Conservation (phyloP, 2,797 vertebrate species). For the Lepilemur ruficaudatus region DNA sequence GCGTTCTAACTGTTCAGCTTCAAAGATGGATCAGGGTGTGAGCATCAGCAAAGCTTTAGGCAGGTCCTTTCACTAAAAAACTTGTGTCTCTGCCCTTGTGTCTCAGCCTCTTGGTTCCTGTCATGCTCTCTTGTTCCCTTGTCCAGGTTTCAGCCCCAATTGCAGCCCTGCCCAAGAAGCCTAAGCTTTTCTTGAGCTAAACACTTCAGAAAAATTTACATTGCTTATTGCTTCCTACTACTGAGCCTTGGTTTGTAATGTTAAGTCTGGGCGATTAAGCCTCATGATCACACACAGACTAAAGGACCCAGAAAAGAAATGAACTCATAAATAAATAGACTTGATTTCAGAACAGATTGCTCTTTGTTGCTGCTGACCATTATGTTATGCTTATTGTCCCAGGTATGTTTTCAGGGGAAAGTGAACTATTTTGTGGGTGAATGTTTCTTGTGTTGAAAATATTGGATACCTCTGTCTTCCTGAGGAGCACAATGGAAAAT, state of each 20-base stretch:
- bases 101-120: background rate
- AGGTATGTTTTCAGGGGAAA: background rate
- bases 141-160: background rate
- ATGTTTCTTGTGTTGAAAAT: background rate
- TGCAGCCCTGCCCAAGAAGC: background rate
- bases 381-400: background rate
- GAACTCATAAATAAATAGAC: background rate
- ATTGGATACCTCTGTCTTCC: background rate
- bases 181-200: background rate
- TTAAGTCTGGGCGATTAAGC: background rate
- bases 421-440: background rate
- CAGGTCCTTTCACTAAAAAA: too few relatives aligned
- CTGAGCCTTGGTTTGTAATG: background rate
- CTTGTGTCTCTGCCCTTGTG: too few relatives aligned
- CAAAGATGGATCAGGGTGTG: accelerated
- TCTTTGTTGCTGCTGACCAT: background rate
- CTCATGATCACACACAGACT: background rate
- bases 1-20: background rate
- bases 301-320: background rate
- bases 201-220: background rate
- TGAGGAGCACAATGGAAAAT: background rate
- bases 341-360: background rate
- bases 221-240: background rate
- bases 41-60: background rate
- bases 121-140: background rate